phyloP scores from a whole-genome alignment of 2,797 vertebrate genomes.

The Arnoldichthys spilopterus region DNA sequence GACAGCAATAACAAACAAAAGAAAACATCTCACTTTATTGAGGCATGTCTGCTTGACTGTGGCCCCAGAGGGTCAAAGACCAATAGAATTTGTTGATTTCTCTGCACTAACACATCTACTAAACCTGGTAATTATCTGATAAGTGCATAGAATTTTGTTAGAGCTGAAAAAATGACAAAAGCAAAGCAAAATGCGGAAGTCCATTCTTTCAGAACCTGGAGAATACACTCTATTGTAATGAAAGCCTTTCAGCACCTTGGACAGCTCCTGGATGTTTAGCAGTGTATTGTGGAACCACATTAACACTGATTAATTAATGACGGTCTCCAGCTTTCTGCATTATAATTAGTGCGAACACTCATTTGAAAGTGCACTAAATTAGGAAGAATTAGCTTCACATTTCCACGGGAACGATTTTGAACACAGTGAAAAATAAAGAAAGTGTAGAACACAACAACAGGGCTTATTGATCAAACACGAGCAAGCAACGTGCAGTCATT shows the following conservation, averaged over 20 bases:
- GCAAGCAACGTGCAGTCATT: conserved; percentile 16
- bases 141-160: neutral
- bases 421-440: conserved; percentile 3
- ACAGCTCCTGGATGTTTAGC: conserved; percentile 29
- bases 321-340: neutral
- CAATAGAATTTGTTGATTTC: too few relatives aligned
- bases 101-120: too few relatives aligned
- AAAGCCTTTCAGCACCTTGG: conserved; percentile 61
- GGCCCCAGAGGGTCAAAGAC: too few relatives aligned
- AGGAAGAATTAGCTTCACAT: neutral
- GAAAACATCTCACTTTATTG: too few relatives aligned
- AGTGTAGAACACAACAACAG: conserved; percentile 19
- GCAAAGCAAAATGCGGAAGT: neutral
- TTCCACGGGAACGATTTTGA: neutral
- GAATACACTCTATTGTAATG: too few relatives aligned
- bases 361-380: neutral
- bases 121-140: neutral
- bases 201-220: neutral
- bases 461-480: conserved; percentile 24
- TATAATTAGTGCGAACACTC: neutral
- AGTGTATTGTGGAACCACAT: neutral
- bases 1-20: too few relatives aligned
- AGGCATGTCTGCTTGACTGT: too few relatives aligned
- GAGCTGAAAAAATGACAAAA: neutral
- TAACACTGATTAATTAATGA: conserved; percentile 1